Percentiles rank a stretch among this genome's conserved stretches.
Conservation (phyloP, 1,140 invertebrate species). For the Drosophila leontia region DNA sequence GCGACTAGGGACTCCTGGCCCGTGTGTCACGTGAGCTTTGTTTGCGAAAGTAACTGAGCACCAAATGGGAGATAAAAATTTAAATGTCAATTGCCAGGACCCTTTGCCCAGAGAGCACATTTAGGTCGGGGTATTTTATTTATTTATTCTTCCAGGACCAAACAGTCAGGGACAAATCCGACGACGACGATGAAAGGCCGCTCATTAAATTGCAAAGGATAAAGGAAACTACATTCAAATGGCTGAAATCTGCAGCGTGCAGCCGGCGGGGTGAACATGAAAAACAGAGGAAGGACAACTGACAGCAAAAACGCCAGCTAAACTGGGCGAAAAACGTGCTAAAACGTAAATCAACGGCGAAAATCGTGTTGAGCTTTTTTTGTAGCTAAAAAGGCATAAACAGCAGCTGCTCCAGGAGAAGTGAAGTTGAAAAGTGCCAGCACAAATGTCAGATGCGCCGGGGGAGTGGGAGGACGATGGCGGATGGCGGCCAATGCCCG, state of each 20-base stretch:
- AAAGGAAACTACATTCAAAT: slow-evolving; percentile 52
- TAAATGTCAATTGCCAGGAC: slow-evolving; percentile 27
- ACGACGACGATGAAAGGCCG: slow-evolving; percentile 45
- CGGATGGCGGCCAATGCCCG: slow-evolving; percentile 13
- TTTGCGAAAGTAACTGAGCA: slow-evolving; percentile 20
- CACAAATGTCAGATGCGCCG: slow-evolving; percentile 23
- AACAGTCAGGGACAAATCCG: slow-evolving; percentile 54
- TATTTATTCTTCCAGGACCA: slow-evolving; percentile 17
- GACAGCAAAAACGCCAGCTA: slow-evolving; percentile 25
- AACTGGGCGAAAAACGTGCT: slow-evolving; percentile 78
- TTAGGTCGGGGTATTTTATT: slow-evolving; percentile 34
- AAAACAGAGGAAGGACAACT: slow-evolving; percentile 25
- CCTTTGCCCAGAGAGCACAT: slow-evolving; percentile 6
- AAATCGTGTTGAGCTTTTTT: slow-evolving; percentile 82
- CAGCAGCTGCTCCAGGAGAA: slow-evolving; percentile 32
- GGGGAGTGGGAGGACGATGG: slow-evolving; percentile 2
- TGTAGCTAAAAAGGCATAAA: slow-evolving; percentile 52
- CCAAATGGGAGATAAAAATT: slow-evolving; percentile 28
- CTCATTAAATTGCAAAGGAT: slow-evolving; percentile 74
- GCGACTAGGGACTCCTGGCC: slow-evolving; percentile 1
- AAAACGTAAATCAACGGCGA: slow-evolving; percentile 83
- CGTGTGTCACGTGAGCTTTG: slow-evolving; percentile 18
- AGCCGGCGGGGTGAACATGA: slow-evolving; percentile 58
- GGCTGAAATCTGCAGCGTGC: slow-evolving; percentile 58
- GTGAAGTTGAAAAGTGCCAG: slow-evolving; percentile 59